Conservation (phyloP, 2,888 invertebrate genomes). For the Galerucella pusilla region DNA sequence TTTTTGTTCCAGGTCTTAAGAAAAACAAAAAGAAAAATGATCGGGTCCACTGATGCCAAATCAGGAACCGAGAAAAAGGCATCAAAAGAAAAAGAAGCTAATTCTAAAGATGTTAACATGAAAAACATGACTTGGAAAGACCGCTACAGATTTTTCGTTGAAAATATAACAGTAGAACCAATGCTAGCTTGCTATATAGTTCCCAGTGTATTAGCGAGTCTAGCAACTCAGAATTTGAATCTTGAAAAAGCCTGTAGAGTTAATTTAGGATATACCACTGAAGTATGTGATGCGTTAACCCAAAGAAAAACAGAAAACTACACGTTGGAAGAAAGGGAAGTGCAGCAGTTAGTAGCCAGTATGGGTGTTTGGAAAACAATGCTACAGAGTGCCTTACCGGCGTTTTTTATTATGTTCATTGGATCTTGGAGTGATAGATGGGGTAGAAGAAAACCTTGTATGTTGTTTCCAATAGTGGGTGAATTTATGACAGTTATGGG, state of each 20-base stretch:
- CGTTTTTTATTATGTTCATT: conserved; percentile 82
- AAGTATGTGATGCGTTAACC: conserved; percentile 82
- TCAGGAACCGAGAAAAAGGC: conserved; percentile 33
- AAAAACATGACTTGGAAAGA: conserved; percentile 67
- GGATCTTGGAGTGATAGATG: conserved; percentile 81
- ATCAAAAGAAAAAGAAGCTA: conserved; percentile 42
- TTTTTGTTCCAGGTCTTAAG: conserved; percentile 48
- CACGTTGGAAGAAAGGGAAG: conserved; percentile 71
- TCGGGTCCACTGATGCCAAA: conserved; percentile 43
- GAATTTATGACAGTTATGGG: conserved; percentile 84
- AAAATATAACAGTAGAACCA: conserved; percentile 80
- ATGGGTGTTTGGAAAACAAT: conserved; percentile 90
- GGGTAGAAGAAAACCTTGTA: conserved; percentile 81
- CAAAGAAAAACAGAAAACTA: conserved; percentile 77
- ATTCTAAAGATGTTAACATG: conserved; percentile 39
- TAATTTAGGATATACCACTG: conserved; percentile 77
- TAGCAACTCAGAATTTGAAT: conserved; percentile 87
- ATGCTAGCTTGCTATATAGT: conserved; percentile 80
- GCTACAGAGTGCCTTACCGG: conserved; percentile 84
- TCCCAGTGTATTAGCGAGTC: conserved; percentile 72
- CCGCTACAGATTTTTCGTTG: conserved; percentile 70
- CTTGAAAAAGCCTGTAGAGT: conserved; percentile 89
- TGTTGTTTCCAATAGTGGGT: conserved; percentile 84
- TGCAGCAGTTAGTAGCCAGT: conserved; percentile 80
- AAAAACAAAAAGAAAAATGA: conserved; percentile 49